Base-by-base conservation (phyloP, 2,797 vertebrate genomes). In the Columba guinea region DNA sequence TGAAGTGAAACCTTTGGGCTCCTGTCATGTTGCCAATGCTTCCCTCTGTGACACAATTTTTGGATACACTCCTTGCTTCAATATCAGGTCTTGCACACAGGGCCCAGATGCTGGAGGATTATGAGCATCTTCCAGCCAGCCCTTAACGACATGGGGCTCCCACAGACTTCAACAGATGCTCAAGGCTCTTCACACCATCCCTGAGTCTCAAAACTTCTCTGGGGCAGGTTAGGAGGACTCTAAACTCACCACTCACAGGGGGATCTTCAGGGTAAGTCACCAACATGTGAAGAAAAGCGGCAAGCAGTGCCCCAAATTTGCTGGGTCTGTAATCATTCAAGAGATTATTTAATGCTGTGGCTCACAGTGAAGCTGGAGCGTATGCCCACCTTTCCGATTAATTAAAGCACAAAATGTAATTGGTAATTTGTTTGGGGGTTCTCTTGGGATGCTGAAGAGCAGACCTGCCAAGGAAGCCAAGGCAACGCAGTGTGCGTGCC, bases 301-400 rank as follows among this genome's bases (percentile, higher is more conserved):
- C 5, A 13, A 87, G 63, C 73, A 58, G 44, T 32, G 77, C 41
- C 89, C 46, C 49, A 76, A 5, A 5, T 75, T 74, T 67, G 71
- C 88, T 93, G 39, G 55, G 69, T 71, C 90, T 93, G 64, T 65
- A 90, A 79, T 79, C 51, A 86, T 89, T 95, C 94, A 87, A 69
- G 62, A 9, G 77, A 93, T 95, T 95, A 95, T 92, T 96, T 97
- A 97, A 95, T 16, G 34, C 44, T 34, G 41, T 73, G 89, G 90
- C 92, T 97, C 96, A 92, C 80, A 82, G 71, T 5, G 32, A 94
- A 75, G 80, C 92, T 93, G 76, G 60, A 92, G 89, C 18, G 1
- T 76, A 17, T 52, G 91, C 81, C 97, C 96, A 95, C 96, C 96
- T 97, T 97, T 96, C 87, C 88, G 44, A 84, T 95, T 93, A 96